A percentile compares a stretch with the other conserved stretches of the same genome.
phyloP scores from a whole-genome alignment of 2,797 vertebrate species.

The Alauda arvensis region DNA sequence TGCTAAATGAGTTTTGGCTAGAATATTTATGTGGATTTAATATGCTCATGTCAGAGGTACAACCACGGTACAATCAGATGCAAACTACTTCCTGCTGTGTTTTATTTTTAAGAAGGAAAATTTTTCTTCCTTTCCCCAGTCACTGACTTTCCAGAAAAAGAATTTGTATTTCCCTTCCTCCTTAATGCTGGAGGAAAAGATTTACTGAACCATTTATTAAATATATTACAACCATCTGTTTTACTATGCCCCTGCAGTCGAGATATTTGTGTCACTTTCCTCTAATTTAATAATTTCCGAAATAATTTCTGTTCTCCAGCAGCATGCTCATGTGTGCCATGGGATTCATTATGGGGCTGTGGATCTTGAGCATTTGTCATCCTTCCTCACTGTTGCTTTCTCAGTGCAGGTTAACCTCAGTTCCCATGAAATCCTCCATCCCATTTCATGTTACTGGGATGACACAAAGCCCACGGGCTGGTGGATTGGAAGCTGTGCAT shows the following conservation, averaged over 20 bases:
- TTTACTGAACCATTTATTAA: slow-evolving; percentile 35
- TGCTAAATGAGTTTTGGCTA: not conserved
- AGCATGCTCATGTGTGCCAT: not conserved
- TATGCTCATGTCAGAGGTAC: not conserved
- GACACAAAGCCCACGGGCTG: not conserved
- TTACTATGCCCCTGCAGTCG: not conserved
- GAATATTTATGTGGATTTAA: not conserved
- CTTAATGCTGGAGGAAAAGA: not conserved
- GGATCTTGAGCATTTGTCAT: not conserved
- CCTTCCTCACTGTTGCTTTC: not conserved
- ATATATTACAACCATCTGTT: slow-evolving; percentile 26
- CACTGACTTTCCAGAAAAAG: not conserved
- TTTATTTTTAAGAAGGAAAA: slow-evolving; percentile 30
- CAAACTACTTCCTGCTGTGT: slow-evolving; percentile 7
- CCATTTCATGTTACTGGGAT: not conserved
- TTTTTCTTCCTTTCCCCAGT: slow-evolving; percentile 22
- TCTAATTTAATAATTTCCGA: slow-evolving; percentile 40
- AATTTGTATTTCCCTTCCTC: slow-evolving; percentile 23
- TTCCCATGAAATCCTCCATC: not conserved
- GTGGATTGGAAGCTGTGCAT: not conserved
- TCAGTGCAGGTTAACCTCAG: not conserved
- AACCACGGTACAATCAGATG: not conserved
- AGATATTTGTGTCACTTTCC: slow-evolving; percentile 33
- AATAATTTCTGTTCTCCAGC: slow-evolving; percentile 34
- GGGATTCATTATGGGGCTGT: not conserved